Base-by-base conservation (phyloP, 2,888 invertebrate genomes). In the Phalera bucephala region DNA sequence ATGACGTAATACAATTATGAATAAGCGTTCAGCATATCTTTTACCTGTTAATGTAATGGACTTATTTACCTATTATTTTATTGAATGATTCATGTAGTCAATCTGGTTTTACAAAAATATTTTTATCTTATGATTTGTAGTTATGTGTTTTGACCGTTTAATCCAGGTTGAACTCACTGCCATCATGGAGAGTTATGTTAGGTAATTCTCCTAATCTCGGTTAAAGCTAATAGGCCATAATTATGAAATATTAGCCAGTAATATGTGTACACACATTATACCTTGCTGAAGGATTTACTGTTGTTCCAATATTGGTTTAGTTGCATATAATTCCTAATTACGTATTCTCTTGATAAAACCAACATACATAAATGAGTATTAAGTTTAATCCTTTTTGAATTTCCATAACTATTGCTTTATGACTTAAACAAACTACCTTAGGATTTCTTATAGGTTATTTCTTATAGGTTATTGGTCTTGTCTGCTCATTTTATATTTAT, bases 71-170 rank as follows among this genome's bases (percentile, higher is more conserved):
- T n/a, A n/a, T n/a, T n/a, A n/a, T n/a, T n/a, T n/a, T n/a, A n/a
- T n/a, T n/a, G n/a, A n/a, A n/a, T n/a, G n/a, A n/a, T n/a, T n/a
- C n/a, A n/a, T n/a, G n/a, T n/a, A n/a, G n/a, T n/a, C n/a, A n/a
- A n/a, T n/a, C n/a, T n/a, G n/a, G n/a, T n/a, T n/a, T n/a, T n/a
- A n/a, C n/a, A n/a, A n/a, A n/a, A n/a, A n/a, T n/a, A n/a, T n/a
- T n/a, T n/a, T 13, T 30, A 21, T 31, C 31, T 42, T 52, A 40
- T 64, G 64, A 73, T 76, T 75, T 72, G 71, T 64, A 68, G 63
- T 69, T 78, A 73, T 76, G 77, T 68, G n/a, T 66, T 76, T 79
- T 71, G 63, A 64, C 56, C 49, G 55, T 58, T 64, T 71, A 62
- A 71, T 66, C 68, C 59, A 36, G 49, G 37, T 60, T 52, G 45